Conservation (phyloP, 2,113 vertebrate genomes). For the Regulus satrapa region DNA sequence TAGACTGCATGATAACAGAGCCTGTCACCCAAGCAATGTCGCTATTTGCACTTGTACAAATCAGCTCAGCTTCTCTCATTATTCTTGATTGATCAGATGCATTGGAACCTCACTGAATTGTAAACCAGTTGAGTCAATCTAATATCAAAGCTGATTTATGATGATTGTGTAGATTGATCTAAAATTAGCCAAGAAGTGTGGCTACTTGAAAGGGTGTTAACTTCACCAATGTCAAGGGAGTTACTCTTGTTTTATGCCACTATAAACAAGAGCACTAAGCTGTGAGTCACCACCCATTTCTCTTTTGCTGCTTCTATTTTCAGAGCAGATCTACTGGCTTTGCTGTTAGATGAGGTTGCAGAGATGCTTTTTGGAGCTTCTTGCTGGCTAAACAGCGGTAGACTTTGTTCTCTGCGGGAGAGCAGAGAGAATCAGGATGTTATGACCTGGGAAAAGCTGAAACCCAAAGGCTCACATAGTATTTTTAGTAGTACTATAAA, state of each 20-base stretch:
- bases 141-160: background rate
- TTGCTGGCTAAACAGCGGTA: background rate
- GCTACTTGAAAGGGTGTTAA: conserved; percentile 10
- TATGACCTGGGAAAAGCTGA: background rate
- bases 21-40: background rate
- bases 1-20: background rate
- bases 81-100: background rate
- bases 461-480: background rate
- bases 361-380: conserved; percentile 45
- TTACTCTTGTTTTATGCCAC: conserved; percentile 30
- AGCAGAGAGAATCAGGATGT: background rate
- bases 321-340: conserved; percentile 39
- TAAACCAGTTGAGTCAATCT: background rate
- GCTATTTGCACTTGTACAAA: background rate
- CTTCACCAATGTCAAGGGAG: background rate
- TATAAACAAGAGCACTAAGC: conserved; percentile 37
- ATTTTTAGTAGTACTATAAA: conserved; percentile 12
- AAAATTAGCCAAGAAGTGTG: background rate
- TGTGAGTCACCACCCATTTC: conserved; percentile 25
- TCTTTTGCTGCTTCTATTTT: conserved; percentile 35
- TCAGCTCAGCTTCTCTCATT: background rate
- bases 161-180: background rate
- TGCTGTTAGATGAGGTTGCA: conserved; percentile 33
- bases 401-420: conserved; percentile 36
- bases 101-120: background rate